Conservation (phyloP, 2,113 vertebrate species). For the Anseranas semipalmata region DNA sequence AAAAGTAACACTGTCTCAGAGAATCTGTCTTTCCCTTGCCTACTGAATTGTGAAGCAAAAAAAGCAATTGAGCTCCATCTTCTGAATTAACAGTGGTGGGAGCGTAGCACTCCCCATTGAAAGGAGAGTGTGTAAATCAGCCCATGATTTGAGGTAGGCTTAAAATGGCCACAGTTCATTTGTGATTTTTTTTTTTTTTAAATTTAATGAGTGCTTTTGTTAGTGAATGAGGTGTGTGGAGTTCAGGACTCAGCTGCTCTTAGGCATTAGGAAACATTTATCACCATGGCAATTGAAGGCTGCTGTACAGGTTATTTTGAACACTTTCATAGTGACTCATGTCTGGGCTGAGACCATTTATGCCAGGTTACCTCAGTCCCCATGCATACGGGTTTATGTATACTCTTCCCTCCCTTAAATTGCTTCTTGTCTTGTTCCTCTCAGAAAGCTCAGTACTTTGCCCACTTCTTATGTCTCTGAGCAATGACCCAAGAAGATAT, state of each 20-base stretch:
- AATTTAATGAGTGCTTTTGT: conserved; percentile 56
- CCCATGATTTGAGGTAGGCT: conserved; percentile 39
- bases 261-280: conserved; percentile 43
- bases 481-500: neutral
- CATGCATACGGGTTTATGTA: neutral
- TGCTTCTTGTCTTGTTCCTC: neutral
- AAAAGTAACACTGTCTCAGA: conserved; percentile 77
- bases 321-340: conserved; percentile 3
- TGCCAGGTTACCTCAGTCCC: neutral
- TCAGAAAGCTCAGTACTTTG: neutral
- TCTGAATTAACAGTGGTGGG: conserved; percentile 42
- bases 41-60: conserved; percentile 74
- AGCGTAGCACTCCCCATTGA: conserved; percentile 1
- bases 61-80: conserved; percentile 61
- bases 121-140: conserved; percentile 50
- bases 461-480: neutral
- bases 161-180: conserved; percentile 7
- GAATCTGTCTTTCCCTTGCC: conserved; percentile 66
- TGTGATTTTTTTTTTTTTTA: neutral
- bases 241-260: conserved; percentile 31
- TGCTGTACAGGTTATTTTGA: conserved; percentile 50
- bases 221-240: conserved; percentile 33
- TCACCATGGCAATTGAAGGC: conserved; percentile 49
- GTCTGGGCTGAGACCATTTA: neutral
- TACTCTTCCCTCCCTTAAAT: neutral